Evolutionary conservation across 2,113 vertebrate species (phyloP).

Genomic region (Fukomys damarensis): DNA sequence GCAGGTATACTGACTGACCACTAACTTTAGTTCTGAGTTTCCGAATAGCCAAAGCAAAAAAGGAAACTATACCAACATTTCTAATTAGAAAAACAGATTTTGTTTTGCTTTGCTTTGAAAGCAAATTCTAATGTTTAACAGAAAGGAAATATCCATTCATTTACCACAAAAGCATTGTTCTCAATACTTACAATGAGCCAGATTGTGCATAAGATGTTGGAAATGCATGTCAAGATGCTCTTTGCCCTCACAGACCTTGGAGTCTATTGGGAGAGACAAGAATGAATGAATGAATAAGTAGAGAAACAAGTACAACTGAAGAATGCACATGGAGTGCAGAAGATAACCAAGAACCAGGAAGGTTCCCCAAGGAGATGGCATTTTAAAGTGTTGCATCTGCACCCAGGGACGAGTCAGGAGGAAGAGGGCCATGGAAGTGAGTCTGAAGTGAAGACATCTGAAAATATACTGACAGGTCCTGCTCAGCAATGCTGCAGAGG

Average conservation of each 20-base stretch:
- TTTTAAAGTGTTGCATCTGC: background rate
- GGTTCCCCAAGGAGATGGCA: background rate
- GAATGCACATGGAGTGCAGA: background rate
- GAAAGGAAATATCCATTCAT: background rate
- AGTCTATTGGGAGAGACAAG: background rate
- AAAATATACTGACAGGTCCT: background rate
- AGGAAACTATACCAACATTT: background rate
- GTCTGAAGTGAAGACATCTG: background rate
- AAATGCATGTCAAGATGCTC: background rate
- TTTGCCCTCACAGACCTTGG: background rate
- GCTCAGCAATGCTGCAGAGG: background rate
- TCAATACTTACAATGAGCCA: background rate
- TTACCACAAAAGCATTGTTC: background rate
- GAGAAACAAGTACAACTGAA: background rate
- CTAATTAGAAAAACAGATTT: background rate
- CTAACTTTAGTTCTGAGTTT: background rate
- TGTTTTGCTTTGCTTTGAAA: background rate
- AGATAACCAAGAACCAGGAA: background rate
- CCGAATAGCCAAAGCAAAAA: conserved; percentile 6
- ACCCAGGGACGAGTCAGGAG: background rate
- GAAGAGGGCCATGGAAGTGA: background rate
- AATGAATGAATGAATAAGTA: background rate
- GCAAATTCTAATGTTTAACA: background rate
- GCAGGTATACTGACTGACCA: background rate
- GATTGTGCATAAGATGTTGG: background rate